Evolutionary conservation across 2,888 invertebrate species (phyloP).

Genomic region (Phengaris alcon): DNA sequence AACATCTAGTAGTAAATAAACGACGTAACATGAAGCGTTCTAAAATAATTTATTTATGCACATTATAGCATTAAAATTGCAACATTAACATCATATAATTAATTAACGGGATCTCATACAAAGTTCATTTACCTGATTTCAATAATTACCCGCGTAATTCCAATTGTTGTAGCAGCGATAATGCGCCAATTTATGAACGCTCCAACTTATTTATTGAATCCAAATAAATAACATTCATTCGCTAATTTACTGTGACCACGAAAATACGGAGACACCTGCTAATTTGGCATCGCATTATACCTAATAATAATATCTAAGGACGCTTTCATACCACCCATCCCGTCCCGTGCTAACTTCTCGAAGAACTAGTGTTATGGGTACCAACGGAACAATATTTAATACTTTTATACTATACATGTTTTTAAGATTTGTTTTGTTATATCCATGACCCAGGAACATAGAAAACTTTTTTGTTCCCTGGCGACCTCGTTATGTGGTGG

Average conservation of each 20-base stretch:
- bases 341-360: too few species aligned
- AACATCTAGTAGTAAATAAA: too few species aligned
- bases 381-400: too few species aligned
- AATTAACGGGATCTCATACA: constrained; percentile 18
- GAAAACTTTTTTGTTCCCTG: too few species aligned
- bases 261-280: background rate
- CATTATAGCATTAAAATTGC: background rate
- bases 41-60: background rate
- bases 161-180: constrained; percentile 16
- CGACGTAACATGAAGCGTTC: background rate
- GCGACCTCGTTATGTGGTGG: too few species aligned
- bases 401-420: too few species aligned
- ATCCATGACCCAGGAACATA: too few species aligned
- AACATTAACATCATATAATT: background rate
- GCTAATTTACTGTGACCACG: background rate
- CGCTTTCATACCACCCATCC: too few species aligned
- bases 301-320: too few species aligned
- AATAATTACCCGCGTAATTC: constrained; percentile 15
- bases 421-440: too few species aligned
- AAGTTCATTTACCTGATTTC: constrained; percentile 24
- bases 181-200: constrained; percentile 12
- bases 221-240: constrained; percentile 10
- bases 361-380: too few species aligned
- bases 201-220: constrained; percentile 7
- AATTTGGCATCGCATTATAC: background rate